These are phyloP conservation scores for Drosophila atripex DNA, from an alignment of 2,888 invertebrate genomes.

Conservation along the genomic window DNA sequence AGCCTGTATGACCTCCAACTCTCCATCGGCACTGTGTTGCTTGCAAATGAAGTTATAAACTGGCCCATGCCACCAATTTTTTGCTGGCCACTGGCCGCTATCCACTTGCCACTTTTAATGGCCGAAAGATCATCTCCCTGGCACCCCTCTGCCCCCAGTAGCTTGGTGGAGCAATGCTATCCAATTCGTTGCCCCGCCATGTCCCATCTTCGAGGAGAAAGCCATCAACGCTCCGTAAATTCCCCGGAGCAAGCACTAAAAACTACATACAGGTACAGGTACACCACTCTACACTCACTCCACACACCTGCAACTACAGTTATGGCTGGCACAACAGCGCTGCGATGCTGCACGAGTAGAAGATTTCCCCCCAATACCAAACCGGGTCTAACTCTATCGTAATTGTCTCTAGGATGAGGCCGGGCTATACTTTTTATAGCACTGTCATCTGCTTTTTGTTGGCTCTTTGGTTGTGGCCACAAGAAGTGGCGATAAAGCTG, in stretches of 20 bases:
- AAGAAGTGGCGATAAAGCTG: constrained; percentile 23
- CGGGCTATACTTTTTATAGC: constrained; percentile 24
- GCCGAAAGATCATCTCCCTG: constrained; percentile 30
- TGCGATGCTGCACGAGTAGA: constrained; percentile 33
- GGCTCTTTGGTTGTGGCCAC: constrained; percentile 3
- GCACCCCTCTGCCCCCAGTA: neutral
- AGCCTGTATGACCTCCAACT: constrained; percentile 29
- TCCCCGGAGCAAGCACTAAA: constrained; percentile 65
- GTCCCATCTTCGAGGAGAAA: constrained; percentile 59
- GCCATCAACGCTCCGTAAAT: constrained; percentile 72
- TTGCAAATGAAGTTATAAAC: constrained; percentile 73
- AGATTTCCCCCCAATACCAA: constrained; percentile 68
- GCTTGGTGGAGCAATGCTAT: no score
- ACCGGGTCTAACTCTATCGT: constrained; percentile 40
- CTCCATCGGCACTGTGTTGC: constrained; percentile 18
- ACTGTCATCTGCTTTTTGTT: constrained; percentile 38
- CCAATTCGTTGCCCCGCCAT: no score
- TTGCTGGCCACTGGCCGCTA: constrained; percentile 38
- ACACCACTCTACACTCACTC: constrained; percentile 26
- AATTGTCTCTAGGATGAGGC: constrained; percentile 44
- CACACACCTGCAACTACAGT: constrained; percentile 31
- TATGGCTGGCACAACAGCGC: constrained; percentile 21
- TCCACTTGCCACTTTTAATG: constrained; percentile 44
- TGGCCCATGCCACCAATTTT: constrained; percentile 63
- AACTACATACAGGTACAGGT: constrained; percentile 36